These are phyloP conservation scores for Enteromius trimaculatus DNA, from an alignment of 2,797 vertebrate genomes.

Conservation along the genomic window DNA sequence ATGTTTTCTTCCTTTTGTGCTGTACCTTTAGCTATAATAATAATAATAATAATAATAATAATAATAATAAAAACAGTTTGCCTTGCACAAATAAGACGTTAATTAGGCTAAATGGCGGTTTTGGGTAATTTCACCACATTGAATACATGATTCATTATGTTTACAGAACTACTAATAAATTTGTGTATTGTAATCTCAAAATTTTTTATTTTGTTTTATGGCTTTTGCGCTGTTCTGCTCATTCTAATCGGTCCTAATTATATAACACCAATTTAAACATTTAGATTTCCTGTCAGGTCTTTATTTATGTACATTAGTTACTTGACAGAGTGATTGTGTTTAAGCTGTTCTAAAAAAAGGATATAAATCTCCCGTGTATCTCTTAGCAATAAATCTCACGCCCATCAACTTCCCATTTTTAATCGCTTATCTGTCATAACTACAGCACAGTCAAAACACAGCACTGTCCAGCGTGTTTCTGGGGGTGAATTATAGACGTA, in stretches of 20 bases:
- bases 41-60: not conserved
- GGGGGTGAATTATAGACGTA: not conserved
- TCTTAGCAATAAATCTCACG: conserved; percentile 10
- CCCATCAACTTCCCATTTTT: conserved; percentile 5
- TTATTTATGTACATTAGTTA: not conserved
- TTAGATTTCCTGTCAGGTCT: not conserved
- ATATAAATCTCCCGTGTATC: not conserved
- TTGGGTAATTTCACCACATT: not conserved
- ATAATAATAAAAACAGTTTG: not conserved
- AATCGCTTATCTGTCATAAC: not conserved
- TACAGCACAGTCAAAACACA: conserved; percentile 10
- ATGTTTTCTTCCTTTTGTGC: not conserved
- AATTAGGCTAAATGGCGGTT: not conserved
- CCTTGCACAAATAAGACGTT: not conserved
- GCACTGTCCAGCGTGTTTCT: not conserved
- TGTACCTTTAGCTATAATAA: not conserved
- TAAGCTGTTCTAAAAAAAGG: not conserved
- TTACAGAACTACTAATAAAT: not conserved
- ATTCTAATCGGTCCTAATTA: not conserved
- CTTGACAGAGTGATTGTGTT: not conserved
- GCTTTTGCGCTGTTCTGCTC: not conserved
- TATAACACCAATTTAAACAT: not conserved
- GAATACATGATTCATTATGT: not conserved
- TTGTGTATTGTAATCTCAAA: conserved; percentile 6
- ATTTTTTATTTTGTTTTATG: not conserved